Conservation (phyloP, 2,797 vertebrate species). For the Cygnus olor region DNA sequence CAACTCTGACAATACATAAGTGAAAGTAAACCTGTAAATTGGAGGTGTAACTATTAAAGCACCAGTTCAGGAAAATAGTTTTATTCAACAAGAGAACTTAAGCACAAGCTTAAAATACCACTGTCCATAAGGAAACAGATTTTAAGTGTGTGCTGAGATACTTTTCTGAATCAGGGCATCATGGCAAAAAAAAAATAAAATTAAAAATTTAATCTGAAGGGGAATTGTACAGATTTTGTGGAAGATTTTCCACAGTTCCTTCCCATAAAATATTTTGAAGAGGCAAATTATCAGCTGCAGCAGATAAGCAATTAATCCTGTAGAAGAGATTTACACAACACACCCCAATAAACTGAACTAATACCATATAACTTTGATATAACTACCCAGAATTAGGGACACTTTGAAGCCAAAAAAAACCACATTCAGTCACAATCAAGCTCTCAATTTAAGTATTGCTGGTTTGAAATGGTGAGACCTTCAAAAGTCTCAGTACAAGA, state of each 20-base stretch:
- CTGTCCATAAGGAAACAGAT: not conserved
- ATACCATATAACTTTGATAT: not conserved
- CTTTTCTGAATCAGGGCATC: conserved; percentile 36
- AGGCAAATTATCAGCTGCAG: not conserved
- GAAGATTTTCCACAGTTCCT: not conserved
- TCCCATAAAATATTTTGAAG: not conserved
- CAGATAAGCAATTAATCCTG: not conserved
- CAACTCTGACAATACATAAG: not conserved
- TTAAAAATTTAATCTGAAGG: not conserved
- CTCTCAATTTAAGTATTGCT: not conserved
- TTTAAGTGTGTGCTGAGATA: conserved; percentile 6
- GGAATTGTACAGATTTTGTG: not conserved
- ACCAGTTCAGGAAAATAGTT: conserved; percentile 42
- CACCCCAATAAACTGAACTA: not conserved
- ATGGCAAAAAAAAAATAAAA: not conserved
- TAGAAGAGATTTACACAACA: not conserved
- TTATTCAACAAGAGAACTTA: conserved; percentile 12
- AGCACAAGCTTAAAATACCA: conserved; percentile 17
- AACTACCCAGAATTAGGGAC: not conserved
- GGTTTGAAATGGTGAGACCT: not conserved
- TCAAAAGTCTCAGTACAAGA: not conserved
- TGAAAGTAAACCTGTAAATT: not conserved
- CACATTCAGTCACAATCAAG: not conserved
- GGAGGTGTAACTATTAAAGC: conserved; percentile 41
- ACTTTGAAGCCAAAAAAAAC: not conserved